Percentiles rank a stretch among this genome's conserved stretches.
Conservation (phyloP, 2,797 vertebrate genomes). For the Pygocentrus nattereri region DNA sequence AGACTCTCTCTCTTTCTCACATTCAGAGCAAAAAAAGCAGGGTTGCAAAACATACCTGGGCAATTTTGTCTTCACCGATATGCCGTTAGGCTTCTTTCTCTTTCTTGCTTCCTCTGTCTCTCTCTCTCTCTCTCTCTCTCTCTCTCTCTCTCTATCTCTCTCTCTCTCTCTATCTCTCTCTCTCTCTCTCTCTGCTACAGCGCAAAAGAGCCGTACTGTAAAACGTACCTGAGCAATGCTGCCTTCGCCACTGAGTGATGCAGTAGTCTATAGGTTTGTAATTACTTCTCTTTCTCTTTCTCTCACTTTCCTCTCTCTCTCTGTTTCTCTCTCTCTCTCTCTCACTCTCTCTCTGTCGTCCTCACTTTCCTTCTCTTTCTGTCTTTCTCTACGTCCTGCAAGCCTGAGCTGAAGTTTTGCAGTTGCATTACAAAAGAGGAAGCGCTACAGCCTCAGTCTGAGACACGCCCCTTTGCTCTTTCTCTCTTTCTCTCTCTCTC, state of each 20-base stretch:
- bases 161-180: background rate
- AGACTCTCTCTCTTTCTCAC: background rate
- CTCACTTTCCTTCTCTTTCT: constrained; percentile 2
- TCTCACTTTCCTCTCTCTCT: background rate
- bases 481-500: constrained; percentile 23
- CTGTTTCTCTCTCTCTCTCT: background rate
- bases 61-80: constrained; percentile 5
- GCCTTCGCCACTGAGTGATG: background rate
- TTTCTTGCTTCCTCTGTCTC: background rate
- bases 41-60: background rate
- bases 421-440: constrained; percentile 14
- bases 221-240: constrained; percentile 2
- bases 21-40: background rate
- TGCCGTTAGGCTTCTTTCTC: background rate
- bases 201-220: background rate
- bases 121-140: background rate
- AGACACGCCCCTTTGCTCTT: constrained; percentile 6
- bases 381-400: constrained; percentile 3
- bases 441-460: background rate
- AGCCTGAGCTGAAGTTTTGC: constrained; percentile 8
- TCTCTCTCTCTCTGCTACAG: background rate
- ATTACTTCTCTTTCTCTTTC: background rate
- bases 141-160: background rate
- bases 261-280: background rate
- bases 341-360: background rate